Evolutionary conservation across 2,113 vertebrate genomes (phyloP).

Genomic region (Serilophus lunatus): DNA sequence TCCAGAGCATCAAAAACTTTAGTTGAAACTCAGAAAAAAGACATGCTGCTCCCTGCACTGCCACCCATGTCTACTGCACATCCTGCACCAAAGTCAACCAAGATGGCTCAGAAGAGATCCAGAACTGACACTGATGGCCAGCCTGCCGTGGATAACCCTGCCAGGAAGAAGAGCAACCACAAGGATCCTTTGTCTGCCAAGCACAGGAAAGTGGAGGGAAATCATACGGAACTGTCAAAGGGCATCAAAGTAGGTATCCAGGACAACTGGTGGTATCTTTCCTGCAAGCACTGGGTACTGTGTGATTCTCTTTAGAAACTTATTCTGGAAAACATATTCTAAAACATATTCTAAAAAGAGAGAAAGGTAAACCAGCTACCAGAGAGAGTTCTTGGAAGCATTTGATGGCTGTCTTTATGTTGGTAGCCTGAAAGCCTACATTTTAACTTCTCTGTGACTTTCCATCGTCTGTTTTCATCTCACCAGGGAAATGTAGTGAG

Average conservation of each 20-base stretch:
- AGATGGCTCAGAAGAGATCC: conserved; percentile 65
- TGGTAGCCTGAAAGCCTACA: fast-evolving
- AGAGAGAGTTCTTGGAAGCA: background rate
- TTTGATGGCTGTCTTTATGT: background rate
- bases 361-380: background rate
- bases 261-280: fast-evolving
- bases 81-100: conserved; percentile 60
- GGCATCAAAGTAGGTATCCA: conserved; percentile 62
- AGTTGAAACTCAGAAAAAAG: conserved; percentile 67
- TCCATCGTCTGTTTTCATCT: background rate
- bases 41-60: conserved; percentile 18
- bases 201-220: conserved; percentile 76
- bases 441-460: background rate
- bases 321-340: too few relatives aligned
- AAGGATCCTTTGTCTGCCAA: conserved; percentile 66
- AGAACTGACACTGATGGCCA: conserved; percentile 45
- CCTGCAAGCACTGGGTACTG: fast-evolving
- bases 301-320: background rate
- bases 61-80: background rate
- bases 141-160: conserved; percentile 6
- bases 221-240: conserved; percentile 23
- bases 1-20: conserved; percentile 67
- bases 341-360: too few relatives aligned
- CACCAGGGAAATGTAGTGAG: background rate
- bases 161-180: conserved; percentile 51